Percentiles rank a stretch among this genome's conserved stretches.
phyloP scores from a whole-genome alignment of 2,113 vertebrate genomes.

The Eurypyga helias region DNA sequence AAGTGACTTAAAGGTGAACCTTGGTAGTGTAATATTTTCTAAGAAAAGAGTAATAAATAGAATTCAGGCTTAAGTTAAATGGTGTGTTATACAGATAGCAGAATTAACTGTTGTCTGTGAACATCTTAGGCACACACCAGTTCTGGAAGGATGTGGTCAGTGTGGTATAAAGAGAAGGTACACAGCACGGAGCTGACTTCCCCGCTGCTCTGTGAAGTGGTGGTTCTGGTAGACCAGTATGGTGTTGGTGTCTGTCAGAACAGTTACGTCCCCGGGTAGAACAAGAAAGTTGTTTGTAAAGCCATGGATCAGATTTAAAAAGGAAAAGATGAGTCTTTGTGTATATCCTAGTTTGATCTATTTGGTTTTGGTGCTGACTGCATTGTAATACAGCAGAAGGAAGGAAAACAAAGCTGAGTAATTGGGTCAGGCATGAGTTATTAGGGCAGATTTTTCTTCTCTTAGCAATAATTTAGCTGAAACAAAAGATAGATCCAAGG shows the following conservation, averaged over 20 bases:
- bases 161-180: background rate
- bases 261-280: background rate
- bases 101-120: background rate
- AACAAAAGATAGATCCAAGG: background rate
- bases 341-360: background rate
- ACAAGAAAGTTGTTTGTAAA: background rate
- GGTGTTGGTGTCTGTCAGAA: background rate
- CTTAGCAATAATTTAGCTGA: background rate
- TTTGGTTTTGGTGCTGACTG: background rate
- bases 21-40: background rate
- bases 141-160: constrained; percentile 30
- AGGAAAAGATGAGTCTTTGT: background rate
- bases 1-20: background rate
- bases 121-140: background rate
- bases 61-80: background rate
- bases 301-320: background rate
- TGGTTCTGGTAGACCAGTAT: constrained; percentile 4
- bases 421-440: background rate
- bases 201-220: constrained; percentile 31
- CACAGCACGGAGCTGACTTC: background rate
- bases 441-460: background rate
- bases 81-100: background rate
- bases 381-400: background rate
- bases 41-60: background rate
- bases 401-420: background rate